Conservation (phyloP, 2,113 vertebrate genomes). For the Ia io region DNA sequence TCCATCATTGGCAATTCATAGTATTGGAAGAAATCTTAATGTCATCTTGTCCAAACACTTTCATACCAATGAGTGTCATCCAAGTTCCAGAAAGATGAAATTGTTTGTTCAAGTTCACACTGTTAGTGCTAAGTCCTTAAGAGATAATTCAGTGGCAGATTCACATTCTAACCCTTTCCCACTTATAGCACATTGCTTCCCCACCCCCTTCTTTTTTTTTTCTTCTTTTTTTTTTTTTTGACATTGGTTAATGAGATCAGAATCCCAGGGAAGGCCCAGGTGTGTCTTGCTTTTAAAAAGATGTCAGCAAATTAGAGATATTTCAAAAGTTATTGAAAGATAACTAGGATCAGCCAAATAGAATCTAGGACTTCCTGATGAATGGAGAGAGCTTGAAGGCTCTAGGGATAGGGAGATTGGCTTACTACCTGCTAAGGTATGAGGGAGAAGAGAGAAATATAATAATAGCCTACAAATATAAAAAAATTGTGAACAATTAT, state of each 20-base stretch:
- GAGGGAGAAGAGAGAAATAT: not conserved
- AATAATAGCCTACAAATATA: not conserved
- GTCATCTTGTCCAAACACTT: not conserved
- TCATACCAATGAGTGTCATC: not conserved
- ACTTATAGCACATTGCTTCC: not conserved
- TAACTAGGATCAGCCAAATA: not conserved
- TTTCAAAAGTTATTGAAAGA: not conserved
- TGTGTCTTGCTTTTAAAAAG: not conserved
- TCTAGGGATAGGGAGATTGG: not conserved
- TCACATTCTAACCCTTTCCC: not conserved
- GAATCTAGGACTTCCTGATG: not conserved
- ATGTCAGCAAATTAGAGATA: not conserved
- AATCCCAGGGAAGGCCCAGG: not conserved
- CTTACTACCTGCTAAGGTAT: not conserved
- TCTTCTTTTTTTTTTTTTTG: no score
- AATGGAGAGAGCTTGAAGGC: not conserved
- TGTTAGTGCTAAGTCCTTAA: not conserved
- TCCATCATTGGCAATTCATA: not conserved
- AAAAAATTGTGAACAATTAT: constrained; percentile 9
- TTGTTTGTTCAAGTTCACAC: not conserved
- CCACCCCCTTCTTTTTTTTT: no score
- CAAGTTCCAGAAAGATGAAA: not conserved
- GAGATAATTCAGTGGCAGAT: not conserved
- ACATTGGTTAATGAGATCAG: no score
- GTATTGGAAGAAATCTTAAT: not conserved